Base-by-base conservation (phyloP, 2,797 vertebrate species). In the Gambusia yucatana region DNA sequence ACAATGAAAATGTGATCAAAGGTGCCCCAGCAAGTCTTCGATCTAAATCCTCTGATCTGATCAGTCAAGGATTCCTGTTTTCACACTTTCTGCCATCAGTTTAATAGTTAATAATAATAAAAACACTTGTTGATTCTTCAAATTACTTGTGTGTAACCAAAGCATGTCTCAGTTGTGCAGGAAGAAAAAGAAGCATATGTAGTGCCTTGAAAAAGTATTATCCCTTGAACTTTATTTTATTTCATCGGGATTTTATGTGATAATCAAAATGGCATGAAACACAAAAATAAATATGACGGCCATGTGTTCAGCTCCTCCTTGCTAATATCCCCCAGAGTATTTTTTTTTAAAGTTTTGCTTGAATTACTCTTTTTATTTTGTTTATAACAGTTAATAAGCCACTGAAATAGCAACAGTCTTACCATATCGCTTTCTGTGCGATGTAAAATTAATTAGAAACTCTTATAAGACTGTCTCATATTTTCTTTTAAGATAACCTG, bases 31-130 rank as follows among this genome's bases (percentile, higher is more conserved):
- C 7, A 36, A 72, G 65, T 6, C 39, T 43, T 11, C 2, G 1
- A 44, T 70, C 25, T n/a, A 73, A 75, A 63, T 36, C 17, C 41
- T 75, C 41, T 75, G n/a, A 46, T 75, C 50, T 57, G 36, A 74
- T 41, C n/a, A 61, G 5, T 69, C 65, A 10, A 69, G 9, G 22
- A 4, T 69, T 41, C 39, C 36, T 0, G 3, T 69, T 43, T 25
- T 69, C 2, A 41, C 22, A 0, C 4, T 41, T 25, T 69, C 39
- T 11, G 36, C 16, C 59, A 20, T 5, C 39, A 41, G 4, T 25
- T 69, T 14, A 69, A 39, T 2, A 20, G 65, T 69, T 67, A 67
- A 22, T 43, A 69, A 69, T n/a, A 33, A 33, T 33, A 33, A 33
- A 33, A 25, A 25, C 36, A 25, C 36, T 41, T 65, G 4, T 67